phyloP scores from a whole-genome alignment of 1,140 invertebrate genomes.

The Lordiphosa clarofinis region DNA sequence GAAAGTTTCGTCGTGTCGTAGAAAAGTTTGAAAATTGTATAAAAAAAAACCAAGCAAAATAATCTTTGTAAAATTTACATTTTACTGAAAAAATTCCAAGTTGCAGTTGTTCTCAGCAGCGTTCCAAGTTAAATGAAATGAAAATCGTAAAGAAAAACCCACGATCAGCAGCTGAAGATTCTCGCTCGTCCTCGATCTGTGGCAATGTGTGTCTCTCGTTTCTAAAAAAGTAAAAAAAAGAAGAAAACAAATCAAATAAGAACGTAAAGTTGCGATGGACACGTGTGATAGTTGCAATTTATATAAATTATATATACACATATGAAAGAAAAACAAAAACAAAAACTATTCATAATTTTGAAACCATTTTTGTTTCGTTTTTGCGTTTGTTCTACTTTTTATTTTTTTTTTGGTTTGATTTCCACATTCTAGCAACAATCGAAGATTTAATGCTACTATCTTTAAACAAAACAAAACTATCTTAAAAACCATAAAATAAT shows the following conservation, averaged over 20 bases:
- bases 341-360: constrained; percentile 47
- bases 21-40: constrained; percentile 62
- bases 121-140: constrained; percentile 40
- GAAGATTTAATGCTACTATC: constrained; percentile 70
- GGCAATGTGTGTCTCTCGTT: constrained; percentile 65
- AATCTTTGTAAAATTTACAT: constrained; percentile 54
- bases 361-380: constrained; percentile 41
- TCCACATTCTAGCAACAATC: constrained; percentile 65
- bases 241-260: not conserved
- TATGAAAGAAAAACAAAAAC: constrained; percentile 44
- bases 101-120: constrained; percentile 73
- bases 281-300: constrained; percentile 78
- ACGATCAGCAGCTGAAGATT: constrained; percentile 58
- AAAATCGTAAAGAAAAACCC: constrained; percentile 19
- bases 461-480: constrained; percentile 40
- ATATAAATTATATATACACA: constrained; percentile 72
- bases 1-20: constrained; percentile 61
- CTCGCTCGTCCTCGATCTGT: constrained; percentile 51
- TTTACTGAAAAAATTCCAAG: constrained; percentile 60
- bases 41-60: constrained; percentile 33
- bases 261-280: constrained; percentile 37
- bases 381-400: constrained; percentile 44
- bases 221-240: not conserved
- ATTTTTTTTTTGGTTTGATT: constrained; percentile 20
- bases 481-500: constrained; percentile 45